phyloP scores from a whole-genome alignment of 2,888 invertebrate genomes.

The Pheosia gnoma region DNA sequence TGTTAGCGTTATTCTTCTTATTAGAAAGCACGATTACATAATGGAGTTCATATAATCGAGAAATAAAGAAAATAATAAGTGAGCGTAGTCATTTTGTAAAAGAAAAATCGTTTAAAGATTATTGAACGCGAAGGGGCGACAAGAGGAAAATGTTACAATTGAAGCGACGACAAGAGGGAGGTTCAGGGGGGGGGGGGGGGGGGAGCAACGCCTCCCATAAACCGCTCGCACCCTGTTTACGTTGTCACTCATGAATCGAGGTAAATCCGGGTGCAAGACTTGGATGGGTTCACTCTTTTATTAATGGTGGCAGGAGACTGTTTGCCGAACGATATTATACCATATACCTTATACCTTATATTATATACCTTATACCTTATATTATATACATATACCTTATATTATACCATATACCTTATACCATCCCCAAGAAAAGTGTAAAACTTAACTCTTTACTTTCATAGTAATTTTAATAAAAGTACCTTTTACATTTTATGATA shows the following conservation, averaged over 20 bases:
- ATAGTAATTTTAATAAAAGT: no score
- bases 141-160: conserved; percentile 76
- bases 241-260: conserved; percentile 64
- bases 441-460: neutral
- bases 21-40: no score
- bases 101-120: conserved; percentile 58
- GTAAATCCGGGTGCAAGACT: conserved; percentile 61
- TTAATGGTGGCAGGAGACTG: conserved; percentile 54
- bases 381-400: no score
- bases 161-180: conserved; percentile 49
- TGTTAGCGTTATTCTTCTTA: no score
- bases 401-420: no score
- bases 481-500: neutral
- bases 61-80: no score
- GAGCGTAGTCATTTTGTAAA: conserved; percentile 21
- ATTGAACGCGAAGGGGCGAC: conserved; percentile 65
- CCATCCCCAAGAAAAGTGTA: conserved; percentile 11
- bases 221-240: conserved; percentile 63
- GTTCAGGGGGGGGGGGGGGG: conserved; percentile 36
- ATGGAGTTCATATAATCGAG: no score
- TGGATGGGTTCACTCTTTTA: conserved; percentile 72
- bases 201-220: conserved; percentile 38
- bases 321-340: conserved; percentile 40
- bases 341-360: no score
- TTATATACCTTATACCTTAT: no score